Evolutionary conservation across 2,113 vertebrate species (phyloP), one percentile per base, ranked within the genome.

Genomic region (Planiliza haematocheilus): DNA sequence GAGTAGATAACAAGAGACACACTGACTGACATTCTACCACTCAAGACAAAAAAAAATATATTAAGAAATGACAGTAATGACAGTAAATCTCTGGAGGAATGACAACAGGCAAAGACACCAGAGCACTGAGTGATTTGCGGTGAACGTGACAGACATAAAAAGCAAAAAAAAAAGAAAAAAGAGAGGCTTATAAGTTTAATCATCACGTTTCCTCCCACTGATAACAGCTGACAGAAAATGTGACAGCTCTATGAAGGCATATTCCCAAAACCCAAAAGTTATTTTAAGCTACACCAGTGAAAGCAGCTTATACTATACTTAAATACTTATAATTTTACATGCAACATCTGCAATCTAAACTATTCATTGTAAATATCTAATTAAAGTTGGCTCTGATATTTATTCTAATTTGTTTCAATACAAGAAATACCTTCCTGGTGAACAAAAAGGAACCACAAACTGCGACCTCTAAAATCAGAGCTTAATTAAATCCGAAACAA

Each of bases 191-290:
- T 30, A 30, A 30, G 24, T 30, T 30, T 30, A 46, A 60, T 39
- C 43, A 51, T 60, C 16, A 30, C 24, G 39, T 43, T 55, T 66
- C 36, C 36, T 4, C 20, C 21, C 17, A 14, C 21, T 49, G 38
- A 63, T 63, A 55, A 46, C 58, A 58, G 59, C 30, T 41, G 58
- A 49, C 14, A 50, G 56, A 68, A 68, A 21, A 61, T 56, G 21
- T 62, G 58, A 69, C 38, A 55, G 36, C 41, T 20, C 14, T 24
- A 21, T 30, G 1, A 9, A 7, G 12, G 45, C 20, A 8, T 42
- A 21, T 62, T 56, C 34, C 36, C 46, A 68, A 53, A 72, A 16
- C 16, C 55, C 42, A 43, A 67, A 64, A 34, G 1, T 46, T 1
- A 10, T 38, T 50, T 68, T 60, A 61, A 20, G 13, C 7, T 34